phyloP scores from a whole-genome alignment of 2,888 invertebrate genomes.

The Conistra vaccinii region DNA sequence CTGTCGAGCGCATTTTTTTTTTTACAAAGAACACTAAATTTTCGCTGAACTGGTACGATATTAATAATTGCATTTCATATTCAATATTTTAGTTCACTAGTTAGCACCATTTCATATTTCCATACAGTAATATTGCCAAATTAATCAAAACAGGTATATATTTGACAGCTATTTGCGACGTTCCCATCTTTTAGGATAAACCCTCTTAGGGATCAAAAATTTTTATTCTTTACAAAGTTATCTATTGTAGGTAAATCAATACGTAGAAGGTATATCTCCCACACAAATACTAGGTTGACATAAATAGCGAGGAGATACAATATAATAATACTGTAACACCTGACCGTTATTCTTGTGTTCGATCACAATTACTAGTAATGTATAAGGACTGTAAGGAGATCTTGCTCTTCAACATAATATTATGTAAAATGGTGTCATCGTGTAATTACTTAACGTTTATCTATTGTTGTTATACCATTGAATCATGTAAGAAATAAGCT shows the following conservation, averaged over 20 bases:
- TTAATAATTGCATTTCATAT: too few relatives aligned
- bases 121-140: too few relatives aligned
- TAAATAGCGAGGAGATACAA: constrained; percentile 28
- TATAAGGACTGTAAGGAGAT: constrained; percentile 49
- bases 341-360: constrained; percentile 14
- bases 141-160: too few relatives aligned
- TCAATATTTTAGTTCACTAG: too few relatives aligned
- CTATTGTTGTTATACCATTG: constrained; percentile 23
- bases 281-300: constrained; percentile 17
- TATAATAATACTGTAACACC: constrained; percentile 15
- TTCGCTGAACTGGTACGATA: too few relatives aligned
- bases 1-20: too few relatives aligned
- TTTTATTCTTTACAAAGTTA: not conserved
- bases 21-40: too few relatives aligned
- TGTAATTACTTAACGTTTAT: constrained; percentile 21
- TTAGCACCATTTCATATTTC: too few relatives aligned
- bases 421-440: constrained; percentile 12
- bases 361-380: constrained; percentile 41
- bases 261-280: not conserved
- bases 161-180: too few relatives aligned
- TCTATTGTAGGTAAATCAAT: constrained; percentile 1
- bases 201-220: not conserved
- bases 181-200: too few relatives aligned
- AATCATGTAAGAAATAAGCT: constrained; percentile 26
- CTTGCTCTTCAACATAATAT: constrained; percentile 21